Percentiles rank a stretch among this genome's conserved stretches.
Evolutionary conservation across 2,797 vertebrate species (phyloP).

Genomic region (Clarias pachynema): DNA sequence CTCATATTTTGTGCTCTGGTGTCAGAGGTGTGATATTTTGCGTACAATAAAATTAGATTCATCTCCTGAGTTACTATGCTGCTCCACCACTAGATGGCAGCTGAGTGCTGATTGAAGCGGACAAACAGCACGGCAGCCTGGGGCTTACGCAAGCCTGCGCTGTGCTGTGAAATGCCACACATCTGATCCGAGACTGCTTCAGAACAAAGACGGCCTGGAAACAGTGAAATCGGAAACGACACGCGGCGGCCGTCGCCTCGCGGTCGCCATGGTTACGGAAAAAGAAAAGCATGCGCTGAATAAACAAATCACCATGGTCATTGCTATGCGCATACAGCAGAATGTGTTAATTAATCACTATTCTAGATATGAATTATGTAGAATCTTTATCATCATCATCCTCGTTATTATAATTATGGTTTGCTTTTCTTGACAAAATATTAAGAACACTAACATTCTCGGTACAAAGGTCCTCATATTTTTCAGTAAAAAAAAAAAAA

Average conservation of each 20-base stretch:
- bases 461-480: neutral
- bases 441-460: no score
- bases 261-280: conserved; percentile 19
- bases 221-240: neutral
- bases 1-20: neutral
- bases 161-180: conserved; percentile 48
- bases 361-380: no score
- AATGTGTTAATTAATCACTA: neutral
- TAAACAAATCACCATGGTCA: neutral
- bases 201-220: conserved; percentile 16
- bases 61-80: neutral
- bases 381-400: no score
- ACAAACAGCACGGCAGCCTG: neutral
- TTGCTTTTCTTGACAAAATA: neutral
- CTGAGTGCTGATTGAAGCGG: neutral
- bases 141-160: conserved; percentile 44
- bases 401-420: neutral
- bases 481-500: no score
- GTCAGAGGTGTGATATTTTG: neutral
- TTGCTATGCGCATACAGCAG: neutral
- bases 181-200: neutral
- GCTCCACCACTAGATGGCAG: conserved; percentile 45
- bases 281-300: neutral
- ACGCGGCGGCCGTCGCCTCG: neutral
- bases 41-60: neutral